Base-by-base conservation (phyloP, 2,113 vertebrate genomes). In the Haemorhous mexicanus region DNA sequence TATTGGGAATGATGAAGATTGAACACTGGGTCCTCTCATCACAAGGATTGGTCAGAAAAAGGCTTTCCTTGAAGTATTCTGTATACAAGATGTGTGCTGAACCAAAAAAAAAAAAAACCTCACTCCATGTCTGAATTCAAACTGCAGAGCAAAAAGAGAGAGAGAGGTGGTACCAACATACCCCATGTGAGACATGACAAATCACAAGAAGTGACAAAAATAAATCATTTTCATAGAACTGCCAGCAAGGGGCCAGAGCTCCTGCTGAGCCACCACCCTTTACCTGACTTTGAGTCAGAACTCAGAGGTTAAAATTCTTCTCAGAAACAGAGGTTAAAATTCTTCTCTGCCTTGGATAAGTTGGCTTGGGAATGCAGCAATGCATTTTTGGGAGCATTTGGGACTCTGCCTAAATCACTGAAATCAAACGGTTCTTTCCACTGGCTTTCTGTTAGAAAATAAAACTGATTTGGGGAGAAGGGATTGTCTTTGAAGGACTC, bases 1-100 rank as follows among this genome's bases (percentile, higher is more conserved):
- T 78, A 13, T 13, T 67, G 80, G 74, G 89, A 80, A 79, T 61
- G 92, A 94, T 89, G 76, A 97, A 95, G 91, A 80, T 39, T 18
- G 37, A 64, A 46, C 52, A 33, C 83, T 62, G 82, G n/a, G 67
- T 79, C 39, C 79, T 72, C 84, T 87, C 78, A 49, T 53, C 1
- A 2, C 64, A 74, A 82, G 49, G 74, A 53, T 4, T 72, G 55
- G 43, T 39, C 30, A 82, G 15, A 26, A 89, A 83, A 82, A 44
- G 3, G 49, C 27, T 62, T 59, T 35, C 22, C 20, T 62, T 53
- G 46, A 67, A 80, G 23, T 30, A 10, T 32, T 69, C 33, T 63
- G 47, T n/a, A 14, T 1, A 61, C 10, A 67, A 46, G 30, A 35
- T 35, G 24, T 26, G 28, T 66, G 33, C 44, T 44, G 32, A 82